A percentile compares a stretch with the other conserved stretches of the same genome.
Conservation (phyloP, 2,113 vertebrate species). For the Grammomys surdaster region DNA sequence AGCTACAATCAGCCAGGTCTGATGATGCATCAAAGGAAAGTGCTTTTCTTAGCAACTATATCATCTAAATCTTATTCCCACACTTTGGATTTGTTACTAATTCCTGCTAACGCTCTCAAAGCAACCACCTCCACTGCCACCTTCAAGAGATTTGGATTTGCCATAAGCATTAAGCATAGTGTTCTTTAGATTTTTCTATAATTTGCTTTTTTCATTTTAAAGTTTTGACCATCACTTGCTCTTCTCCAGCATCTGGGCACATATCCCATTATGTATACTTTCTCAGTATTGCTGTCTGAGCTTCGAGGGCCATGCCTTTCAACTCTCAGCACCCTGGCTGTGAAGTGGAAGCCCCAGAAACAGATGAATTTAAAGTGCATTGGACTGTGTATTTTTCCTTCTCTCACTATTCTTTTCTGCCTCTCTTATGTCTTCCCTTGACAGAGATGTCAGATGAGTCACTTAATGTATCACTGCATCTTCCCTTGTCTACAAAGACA, state of each 20-base stretch:
- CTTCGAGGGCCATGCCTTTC: background rate
- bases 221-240: background rate
- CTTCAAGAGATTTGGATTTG: slow-evolving; percentile 9
- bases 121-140: background rate
- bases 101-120: background rate
- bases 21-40: background rate
- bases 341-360: background rate
- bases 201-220: background rate
- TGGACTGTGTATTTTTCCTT: background rate
- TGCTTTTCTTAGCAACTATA: background rate
- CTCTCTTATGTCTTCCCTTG: slow-evolving; percentile 40
- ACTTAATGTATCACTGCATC: slow-evolving; percentile 61
- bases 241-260: background rate
- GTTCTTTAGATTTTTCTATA: slow-evolving; percentile 16
- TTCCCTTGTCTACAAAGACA: slow-evolving; percentile 39
- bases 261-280: background rate
- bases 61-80: background rate
- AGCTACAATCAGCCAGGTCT: background rate
- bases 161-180: background rate
- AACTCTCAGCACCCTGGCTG: background rate
- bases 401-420: slow-evolving; percentile 25
- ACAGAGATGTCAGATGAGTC: slow-evolving; percentile 60
- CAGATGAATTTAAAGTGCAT: background rate
- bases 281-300: background rate
- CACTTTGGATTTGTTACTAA: background rate